These are phyloP conservation scores for Drosophila antonietae DNA, from an alignment of 2,888 invertebrate species.

Conservation along the genomic window DNA sequence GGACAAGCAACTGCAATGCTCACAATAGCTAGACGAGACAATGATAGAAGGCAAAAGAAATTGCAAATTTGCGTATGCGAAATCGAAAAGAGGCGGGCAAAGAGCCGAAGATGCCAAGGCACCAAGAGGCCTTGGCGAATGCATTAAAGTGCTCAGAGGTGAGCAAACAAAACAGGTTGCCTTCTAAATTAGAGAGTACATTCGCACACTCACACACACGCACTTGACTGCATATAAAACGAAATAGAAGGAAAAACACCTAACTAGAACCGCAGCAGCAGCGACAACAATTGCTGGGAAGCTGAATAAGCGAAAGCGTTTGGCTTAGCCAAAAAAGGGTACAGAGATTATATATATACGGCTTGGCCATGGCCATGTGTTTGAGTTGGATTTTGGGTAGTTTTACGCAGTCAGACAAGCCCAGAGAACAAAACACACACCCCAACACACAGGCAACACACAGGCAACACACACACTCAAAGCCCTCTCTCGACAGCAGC, in stretches of 20 bases:
- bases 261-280: conserved; percentile 22
- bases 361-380: conserved; percentile 37
- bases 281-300: conserved; percentile 3
- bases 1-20: conserved; percentile 64
- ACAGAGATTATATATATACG: conserved; percentile 35
- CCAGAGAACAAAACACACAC: background rate
- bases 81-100: conserved; percentile 60
- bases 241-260: conserved; percentile 57
- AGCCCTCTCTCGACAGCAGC: background rate
- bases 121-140: conserved; percentile 45
- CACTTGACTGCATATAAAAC: conserved; percentile 36
- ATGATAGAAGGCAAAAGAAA: conserved; percentile 25
- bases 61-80: conserved; percentile 67
- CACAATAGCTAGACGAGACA: conserved; percentile 4
- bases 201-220: conserved; percentile 22
- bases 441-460: too few species aligned
- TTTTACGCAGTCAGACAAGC: conserved; percentile 35
- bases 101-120: conserved; percentile 8
- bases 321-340: conserved; percentile 30
- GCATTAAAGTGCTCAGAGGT: conserved; percentile 69
- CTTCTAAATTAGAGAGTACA: conserved; percentile 71
- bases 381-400: conserved; percentile 61
- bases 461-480: background rate
- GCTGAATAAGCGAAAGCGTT: conserved; percentile 53
- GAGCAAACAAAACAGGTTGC: conserved; percentile 64